These are phyloP conservation scores for Seriola dumerili DNA, from an alignment of 2,113 vertebrate species.

Conservation along the genomic window DNA sequence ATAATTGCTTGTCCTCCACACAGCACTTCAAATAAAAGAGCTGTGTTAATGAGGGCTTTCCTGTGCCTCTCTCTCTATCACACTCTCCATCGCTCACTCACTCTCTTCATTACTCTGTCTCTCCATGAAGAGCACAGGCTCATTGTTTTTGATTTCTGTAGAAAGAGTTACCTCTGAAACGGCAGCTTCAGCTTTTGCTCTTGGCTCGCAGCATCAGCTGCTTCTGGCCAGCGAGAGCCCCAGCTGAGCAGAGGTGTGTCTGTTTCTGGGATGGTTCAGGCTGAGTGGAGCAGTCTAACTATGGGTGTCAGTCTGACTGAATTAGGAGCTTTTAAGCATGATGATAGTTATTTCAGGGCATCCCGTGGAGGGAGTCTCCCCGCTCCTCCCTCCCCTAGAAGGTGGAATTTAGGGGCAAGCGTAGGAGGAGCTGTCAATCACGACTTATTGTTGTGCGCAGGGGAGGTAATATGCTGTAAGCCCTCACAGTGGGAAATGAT, in stretches of 20 bases:
- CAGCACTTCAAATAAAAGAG: constrained; percentile 80
- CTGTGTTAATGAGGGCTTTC: constrained; percentile 84
- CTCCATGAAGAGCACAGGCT: constrained; percentile 48
- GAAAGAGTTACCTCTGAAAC: constrained; percentile 34
- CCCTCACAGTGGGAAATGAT: constrained; percentile 66
- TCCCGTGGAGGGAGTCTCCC: constrained; percentile 56
- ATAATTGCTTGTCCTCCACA: constrained; percentile 82
- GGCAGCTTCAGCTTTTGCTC: constrained; percentile 11
- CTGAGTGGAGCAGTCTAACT: constrained; percentile 54
- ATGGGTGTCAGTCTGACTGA: constrained; percentile 62
- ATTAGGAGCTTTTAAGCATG: constrained; percentile 70
- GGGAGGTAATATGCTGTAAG: constrained; percentile 74
- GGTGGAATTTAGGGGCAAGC: constrained; percentile 51
- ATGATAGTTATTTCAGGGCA: constrained; percentile 77
- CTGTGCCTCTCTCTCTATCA: constrained; percentile 58
- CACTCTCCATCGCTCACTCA: constrained; percentile 53
- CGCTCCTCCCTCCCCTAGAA: constrained; percentile 26
- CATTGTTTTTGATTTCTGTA: constrained; percentile 61
- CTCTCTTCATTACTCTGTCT: constrained; percentile 56
- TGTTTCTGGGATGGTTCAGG: constrained; percentile 27
- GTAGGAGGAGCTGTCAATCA: constrained; percentile 75
- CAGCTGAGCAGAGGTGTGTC: constrained; percentile 44
- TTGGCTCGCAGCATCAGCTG: neutral
- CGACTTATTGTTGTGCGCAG: constrained; percentile 64
- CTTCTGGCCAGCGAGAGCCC: constrained; percentile 4